Conservation (phyloP, 2,797 vertebrate species). For the Loris lydekkerianus region DNA sequence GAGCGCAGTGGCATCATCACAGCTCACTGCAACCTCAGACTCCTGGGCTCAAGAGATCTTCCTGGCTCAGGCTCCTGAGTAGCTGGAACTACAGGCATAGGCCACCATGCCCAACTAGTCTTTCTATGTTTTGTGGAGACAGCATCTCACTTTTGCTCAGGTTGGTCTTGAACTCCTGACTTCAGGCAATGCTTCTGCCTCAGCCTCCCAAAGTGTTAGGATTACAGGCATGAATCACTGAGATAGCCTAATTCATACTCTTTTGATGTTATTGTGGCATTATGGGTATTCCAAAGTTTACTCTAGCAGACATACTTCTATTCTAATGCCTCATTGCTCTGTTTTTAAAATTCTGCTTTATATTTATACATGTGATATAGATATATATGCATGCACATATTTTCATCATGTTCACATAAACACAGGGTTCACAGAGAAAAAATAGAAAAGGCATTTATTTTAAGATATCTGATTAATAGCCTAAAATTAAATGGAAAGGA, state of each 20-base stretch:
- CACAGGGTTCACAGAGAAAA: slow-evolving; percentile 24
- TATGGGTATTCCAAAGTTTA: slow-evolving; percentile 1
- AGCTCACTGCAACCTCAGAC: neutral
- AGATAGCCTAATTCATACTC: neutral
- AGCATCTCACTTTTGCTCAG: neutral
- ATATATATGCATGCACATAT: neutral
- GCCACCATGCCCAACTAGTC: neutral
- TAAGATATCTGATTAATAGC: slow-evolving; percentile 26
- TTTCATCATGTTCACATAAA: slow-evolving; percentile 28
- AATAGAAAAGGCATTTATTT: neutral
- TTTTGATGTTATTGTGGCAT: neutral
- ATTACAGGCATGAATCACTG: neutral
- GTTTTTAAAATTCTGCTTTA: slow-evolving; percentile 21
- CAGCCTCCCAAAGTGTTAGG: neutral
- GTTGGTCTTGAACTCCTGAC: neutral
- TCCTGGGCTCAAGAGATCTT: neutral
- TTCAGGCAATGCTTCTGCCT: neutral
- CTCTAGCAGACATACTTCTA: slow-evolving; percentile 40
- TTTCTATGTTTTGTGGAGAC: neutral
- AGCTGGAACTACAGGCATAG: neutral
- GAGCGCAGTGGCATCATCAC: neutral
- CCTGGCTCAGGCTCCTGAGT: neutral
- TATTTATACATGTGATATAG: slow-evolving; percentile 9
- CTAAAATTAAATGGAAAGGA: slow-evolving; percentile 14
- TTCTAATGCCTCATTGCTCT: neutral